Evolutionary conservation across 2,113 vertebrate species (phyloP).

Genomic region (Cryptotis parvus): DNA sequence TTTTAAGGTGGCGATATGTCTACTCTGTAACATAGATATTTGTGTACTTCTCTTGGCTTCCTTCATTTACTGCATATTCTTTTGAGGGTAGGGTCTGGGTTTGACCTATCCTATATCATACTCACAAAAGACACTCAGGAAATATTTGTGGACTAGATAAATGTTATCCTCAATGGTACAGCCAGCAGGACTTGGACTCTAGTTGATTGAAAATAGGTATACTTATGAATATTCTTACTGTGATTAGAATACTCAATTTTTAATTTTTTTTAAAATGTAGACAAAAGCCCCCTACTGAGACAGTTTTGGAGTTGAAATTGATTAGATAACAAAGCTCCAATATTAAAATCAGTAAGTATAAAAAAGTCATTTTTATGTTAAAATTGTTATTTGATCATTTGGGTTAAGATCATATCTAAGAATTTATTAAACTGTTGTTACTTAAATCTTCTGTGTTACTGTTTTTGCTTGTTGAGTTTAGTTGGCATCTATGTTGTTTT

Average conservation of each 20-base stretch:
- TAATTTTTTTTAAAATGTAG: not conserved
- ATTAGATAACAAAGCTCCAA: too few relatives aligned
- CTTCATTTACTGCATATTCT: not conserved
- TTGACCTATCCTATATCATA: not conserved
- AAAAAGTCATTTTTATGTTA: too few relatives aligned
- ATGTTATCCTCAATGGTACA: constrained; percentile 5
- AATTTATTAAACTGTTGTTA: too few relatives aligned
- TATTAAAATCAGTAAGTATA: too few relatives aligned
- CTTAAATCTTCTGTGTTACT: too few relatives aligned
- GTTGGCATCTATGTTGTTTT: too few relatives aligned
- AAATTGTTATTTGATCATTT: too few relatives aligned
- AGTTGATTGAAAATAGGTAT: constrained; percentile 39
- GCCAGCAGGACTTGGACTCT: not conserved
- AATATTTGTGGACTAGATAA: constrained; percentile 23
- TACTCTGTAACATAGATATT: not conserved
- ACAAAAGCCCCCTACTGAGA: not conserved
- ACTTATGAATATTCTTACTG: not conserved
- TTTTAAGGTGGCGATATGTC: not conserved
- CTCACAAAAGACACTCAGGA: not conserved
- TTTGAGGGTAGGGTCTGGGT: constrained; percentile 12
- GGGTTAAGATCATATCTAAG: too few relatives aligned
- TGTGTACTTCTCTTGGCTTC: constrained; percentile 34
- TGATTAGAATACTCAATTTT: not conserved
- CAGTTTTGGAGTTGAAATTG: too few relatives aligned
- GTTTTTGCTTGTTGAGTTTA: too few relatives aligned